Conservation (phyloP, 2,888 invertebrate genomes). For the Cheilosia grossa region DNA sequence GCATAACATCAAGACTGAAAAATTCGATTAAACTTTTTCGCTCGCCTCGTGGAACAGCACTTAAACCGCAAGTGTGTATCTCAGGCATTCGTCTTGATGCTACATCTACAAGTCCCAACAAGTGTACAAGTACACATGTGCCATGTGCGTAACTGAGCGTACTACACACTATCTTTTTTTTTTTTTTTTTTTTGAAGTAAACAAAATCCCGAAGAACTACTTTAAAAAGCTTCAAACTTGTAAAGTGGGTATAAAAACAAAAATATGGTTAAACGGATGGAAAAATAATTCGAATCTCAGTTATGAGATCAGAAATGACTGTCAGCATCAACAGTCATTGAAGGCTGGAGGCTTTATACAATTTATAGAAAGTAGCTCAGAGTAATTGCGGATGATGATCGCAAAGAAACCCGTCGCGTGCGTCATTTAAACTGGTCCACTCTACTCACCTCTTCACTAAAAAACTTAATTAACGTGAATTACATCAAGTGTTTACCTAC, state of each 20-base stretch:
- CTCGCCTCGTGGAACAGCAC: too few relatives aligned
- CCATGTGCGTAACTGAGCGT: background rate
- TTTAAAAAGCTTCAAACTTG: conserved; percentile 33
- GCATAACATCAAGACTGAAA: too few relatives aligned
- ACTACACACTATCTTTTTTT: background rate
- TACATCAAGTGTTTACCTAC: background rate
- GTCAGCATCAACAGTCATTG: conserved; percentile 39
- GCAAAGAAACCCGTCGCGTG: conserved; percentile 42
- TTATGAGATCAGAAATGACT: conserved; percentile 65
- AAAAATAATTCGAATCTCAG: conserved; percentile 51
- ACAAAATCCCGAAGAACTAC: conserved; percentile 25
- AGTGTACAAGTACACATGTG: background rate
- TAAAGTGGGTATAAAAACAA: conserved; percentile 38
- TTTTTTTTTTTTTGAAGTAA: background rate
- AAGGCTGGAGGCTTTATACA: conserved; percentile 46
- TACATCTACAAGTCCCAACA: background rate
- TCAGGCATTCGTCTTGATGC: too few relatives aligned
- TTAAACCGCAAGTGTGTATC: too few relatives aligned
- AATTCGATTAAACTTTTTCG: too few relatives aligned
- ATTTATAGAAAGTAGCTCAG: conserved; percentile 66
- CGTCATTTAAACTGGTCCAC: conserved; percentile 18
- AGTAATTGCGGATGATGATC: conserved; percentile 30
- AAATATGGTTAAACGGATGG: conserved; percentile 7
- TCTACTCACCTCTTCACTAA: background rate
- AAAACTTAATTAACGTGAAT: conserved; percentile 11